These are phyloP conservation scores for Darevskia nairensis DNA, from an alignment of 2,797 vertebrate genomes.

Conservation along the genomic window DNA sequence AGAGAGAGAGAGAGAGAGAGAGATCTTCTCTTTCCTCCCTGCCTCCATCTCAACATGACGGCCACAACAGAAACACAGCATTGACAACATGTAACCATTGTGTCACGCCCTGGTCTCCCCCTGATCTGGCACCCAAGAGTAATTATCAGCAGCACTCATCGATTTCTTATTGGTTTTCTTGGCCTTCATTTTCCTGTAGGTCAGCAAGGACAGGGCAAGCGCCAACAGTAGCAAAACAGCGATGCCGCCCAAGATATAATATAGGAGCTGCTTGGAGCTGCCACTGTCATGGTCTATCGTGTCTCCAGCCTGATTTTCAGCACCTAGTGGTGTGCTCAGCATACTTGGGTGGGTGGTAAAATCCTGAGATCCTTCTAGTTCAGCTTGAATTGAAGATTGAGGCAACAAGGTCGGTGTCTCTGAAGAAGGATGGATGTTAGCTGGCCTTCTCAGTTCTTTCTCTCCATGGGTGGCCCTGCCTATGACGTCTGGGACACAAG, in stretches of 20 bases:
- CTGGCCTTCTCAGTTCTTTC: neutral
- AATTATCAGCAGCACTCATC: conserved; percentile 13
- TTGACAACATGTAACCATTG: neutral
- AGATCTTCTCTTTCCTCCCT: neutral
- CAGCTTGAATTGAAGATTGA: accelerated
- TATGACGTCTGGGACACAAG: conserved; percentile 52
- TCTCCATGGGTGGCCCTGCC: neutral
- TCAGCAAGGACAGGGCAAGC: neutral
- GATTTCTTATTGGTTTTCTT: conserved; percentile 20
- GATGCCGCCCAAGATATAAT: conserved; percentile 29
- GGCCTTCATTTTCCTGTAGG: conserved; percentile 19
- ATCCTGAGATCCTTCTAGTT: accelerated
- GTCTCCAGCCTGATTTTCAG: neutral
- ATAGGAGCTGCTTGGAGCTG: conserved; percentile 20
- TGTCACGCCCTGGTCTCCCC: neutral
- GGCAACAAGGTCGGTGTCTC: neutral
- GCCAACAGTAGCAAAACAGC: conserved; percentile 21
- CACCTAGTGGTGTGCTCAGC: neutral
- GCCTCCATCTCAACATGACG: neutral
- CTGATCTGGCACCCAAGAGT: conserved; percentile 35
- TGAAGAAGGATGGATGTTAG: neutral
- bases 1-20: no score
- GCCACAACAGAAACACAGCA: neutral
- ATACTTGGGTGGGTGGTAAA: conserved; percentile 1
- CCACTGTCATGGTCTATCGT: neutral